Evolutionary conservation across 2,113 vertebrate genomes (phyloP).

Genomic region (Orthonyx spaldingii): DNA sequence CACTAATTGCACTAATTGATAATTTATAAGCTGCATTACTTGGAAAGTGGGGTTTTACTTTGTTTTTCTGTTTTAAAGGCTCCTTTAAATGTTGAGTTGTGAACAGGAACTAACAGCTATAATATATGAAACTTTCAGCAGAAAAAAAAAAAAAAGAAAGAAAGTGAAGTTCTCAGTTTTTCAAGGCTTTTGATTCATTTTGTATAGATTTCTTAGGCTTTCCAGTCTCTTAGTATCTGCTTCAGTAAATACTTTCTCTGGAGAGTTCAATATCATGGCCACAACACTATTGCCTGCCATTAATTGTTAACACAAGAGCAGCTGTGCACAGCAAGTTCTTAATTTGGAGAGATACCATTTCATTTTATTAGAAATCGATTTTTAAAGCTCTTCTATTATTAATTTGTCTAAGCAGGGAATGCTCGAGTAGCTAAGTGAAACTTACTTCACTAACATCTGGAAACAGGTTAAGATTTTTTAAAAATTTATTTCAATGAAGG

Average conservation of each 20-base stretch:
- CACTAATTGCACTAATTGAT: background rate
- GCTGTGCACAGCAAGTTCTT: conserved; percentile 50
- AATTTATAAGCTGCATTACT: background rate
- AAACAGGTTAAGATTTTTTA: background rate
- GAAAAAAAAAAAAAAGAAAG: background rate
- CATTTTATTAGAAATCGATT: conserved; percentile 65
- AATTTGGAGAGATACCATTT: conserved; percentile 1
- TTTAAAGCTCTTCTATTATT: conserved; percentile 47
- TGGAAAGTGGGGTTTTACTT: background rate
- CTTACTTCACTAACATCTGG: background rate
- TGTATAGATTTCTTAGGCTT: conserved; percentile 29
- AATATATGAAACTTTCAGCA: background rate
- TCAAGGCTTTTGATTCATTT: conserved; percentile 35
- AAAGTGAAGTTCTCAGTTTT: background rate
- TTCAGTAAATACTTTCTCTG: conserved; percentile 45
- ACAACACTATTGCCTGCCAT: background rate
- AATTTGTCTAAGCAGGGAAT: conserved; percentile 20
- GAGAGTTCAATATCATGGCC: conserved; percentile 24
- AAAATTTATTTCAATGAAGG: too few species aligned
- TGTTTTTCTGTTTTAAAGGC: background rate
- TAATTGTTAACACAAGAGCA: conserved; percentile 41
- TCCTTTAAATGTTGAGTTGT: background rate
- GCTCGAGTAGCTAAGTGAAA: background rate
- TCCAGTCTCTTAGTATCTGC: background rate
- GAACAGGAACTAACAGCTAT: background rate